Evolutionary conservation across 2,888 invertebrate species (phyloP).

Genomic region (Epicampocera succincta): DNA sequence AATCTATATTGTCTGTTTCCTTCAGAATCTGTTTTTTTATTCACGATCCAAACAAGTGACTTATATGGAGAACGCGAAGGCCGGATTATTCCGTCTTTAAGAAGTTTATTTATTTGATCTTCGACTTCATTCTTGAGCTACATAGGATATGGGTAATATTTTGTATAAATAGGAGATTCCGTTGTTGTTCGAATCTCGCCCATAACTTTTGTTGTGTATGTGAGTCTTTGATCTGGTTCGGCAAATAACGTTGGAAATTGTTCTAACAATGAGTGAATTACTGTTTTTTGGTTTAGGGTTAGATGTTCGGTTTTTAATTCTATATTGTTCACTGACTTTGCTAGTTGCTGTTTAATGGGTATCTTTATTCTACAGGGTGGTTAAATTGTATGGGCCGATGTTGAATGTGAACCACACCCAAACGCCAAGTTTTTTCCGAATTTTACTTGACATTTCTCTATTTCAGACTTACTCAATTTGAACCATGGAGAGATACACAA

Average conservation of each 20-base stretch:
- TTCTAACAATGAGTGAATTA: neutral
- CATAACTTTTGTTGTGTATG: conserved; percentile 43
- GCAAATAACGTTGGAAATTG: conserved; percentile 43
- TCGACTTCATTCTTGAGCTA: conserved; percentile 32
- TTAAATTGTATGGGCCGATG: no score
- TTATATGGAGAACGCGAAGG: neutral
- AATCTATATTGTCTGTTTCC: no score
- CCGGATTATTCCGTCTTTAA: neutral
- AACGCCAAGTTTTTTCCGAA: no score
- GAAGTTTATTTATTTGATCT: conserved; percentile 31
- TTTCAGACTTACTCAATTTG: no score
- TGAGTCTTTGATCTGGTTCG: conserved; percentile 37
- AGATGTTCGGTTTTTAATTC: conserved; percentile 19
- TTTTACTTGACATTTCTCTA: no score
- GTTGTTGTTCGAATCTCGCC: conserved; percentile 41
- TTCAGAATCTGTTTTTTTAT: no score
- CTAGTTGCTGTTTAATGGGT: conserved; percentile 24
- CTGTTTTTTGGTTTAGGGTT: conserved; percentile 2
- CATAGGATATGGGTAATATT: conserved; percentile 39
- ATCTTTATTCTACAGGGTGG: no score
- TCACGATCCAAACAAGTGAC: neutral
- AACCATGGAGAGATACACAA: no score
- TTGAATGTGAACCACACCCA: no score
- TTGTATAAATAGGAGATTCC: conserved; percentile 38
- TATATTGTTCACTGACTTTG: conserved; percentile 26